Base-by-base conservation (phyloP, 2,888 invertebrate genomes). In the Plagiodera versicolora region DNA sequence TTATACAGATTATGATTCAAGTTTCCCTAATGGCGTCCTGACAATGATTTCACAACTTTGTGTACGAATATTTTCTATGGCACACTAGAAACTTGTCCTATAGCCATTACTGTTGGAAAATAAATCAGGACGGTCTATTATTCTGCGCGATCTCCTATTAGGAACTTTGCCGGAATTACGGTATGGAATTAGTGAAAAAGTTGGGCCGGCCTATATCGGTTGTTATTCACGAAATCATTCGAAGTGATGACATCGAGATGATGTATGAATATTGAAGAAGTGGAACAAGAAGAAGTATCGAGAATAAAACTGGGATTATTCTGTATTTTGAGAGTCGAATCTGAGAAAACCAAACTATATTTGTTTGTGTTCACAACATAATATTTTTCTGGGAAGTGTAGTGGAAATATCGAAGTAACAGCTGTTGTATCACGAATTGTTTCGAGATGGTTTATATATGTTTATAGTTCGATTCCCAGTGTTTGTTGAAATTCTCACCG, bases 1-100 rank as follows among this genome's bases (percentile, higher is more conserved):
- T 67, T 67, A 65, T 67, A 67, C 64, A 67, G 67, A 67, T 67
- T 67, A 67, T 58, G 67, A 65, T 67, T 67, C 64, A 65, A 67
- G 64, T 67, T 67, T 67, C 60, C 63, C 62, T 65, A 67, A 67
- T 64, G 65, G 65, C 58, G 62, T 59, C 56, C 58, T 39, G 65
- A 67, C 67, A 65, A 67, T 67, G 64, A 67, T 67, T 67, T 65
- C 67, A 59, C 65, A 62, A 67, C 58, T 67, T 67, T 67, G 65
- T 64, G 60, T 67, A 64, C 46, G 61, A 64, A 64, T 67, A 67
- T 67, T 64, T 64, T 64, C 64, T 62, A 62, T 64, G 55, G 63
- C 58, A 59, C 64, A 66, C 61, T 61, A 48, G 53, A 61, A 61
- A 61, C 61, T 61, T 61, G 57, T 48, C 57, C 61, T 61, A 61